A percentile compares a stretch with the other conserved stretches of the same genome.
These are phyloP conservation scores for Potamarius usumacintae DNA, from an alignment of 2,113 vertebrate species.

Conservation along the genomic window DNA sequence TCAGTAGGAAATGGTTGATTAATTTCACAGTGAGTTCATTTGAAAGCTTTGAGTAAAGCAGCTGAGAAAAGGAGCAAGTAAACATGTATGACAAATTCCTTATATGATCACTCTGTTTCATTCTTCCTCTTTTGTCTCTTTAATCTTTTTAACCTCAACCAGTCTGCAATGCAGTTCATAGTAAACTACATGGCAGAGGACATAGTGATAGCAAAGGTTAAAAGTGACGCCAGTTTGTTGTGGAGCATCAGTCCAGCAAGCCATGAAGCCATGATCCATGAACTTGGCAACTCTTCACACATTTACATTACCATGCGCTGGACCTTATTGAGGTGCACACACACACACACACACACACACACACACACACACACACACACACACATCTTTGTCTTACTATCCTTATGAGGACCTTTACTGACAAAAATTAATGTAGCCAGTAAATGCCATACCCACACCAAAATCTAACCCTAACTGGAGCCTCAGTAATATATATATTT, in stretches of 20 bases:
- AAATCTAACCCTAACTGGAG: neutral
- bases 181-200: slow-evolving; percentile 70
- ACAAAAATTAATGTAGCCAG: neutral
- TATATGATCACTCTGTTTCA: neutral
- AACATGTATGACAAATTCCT: neutral
- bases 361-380: slow-evolving; percentile 10
- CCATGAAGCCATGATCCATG: slow-evolving; percentile 61
- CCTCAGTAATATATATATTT: neutral
- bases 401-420: neutral
- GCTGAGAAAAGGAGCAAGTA: neutral
- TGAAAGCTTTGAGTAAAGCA: neutral
- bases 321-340: slow-evolving; percentile 66
- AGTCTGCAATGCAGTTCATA: slow-evolving; percentile 68
- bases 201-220: slow-evolving; percentile 65
- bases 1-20: neutral
- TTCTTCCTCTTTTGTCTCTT: neutral
- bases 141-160: neutral
- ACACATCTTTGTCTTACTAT: neutral
- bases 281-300: slow-evolving; percentile 67
- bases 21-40: neutral
- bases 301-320: slow-evolving; percentile 64
- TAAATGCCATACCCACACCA: neutral
- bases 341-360: neutral
- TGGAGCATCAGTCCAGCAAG: slow-evolving; percentile 72
- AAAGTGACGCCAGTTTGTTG: slow-evolving; percentile 73